phyloP scores from a whole-genome alignment of 2,797 vertebrate genomes.

The Enteromius paludinosus region DNA sequence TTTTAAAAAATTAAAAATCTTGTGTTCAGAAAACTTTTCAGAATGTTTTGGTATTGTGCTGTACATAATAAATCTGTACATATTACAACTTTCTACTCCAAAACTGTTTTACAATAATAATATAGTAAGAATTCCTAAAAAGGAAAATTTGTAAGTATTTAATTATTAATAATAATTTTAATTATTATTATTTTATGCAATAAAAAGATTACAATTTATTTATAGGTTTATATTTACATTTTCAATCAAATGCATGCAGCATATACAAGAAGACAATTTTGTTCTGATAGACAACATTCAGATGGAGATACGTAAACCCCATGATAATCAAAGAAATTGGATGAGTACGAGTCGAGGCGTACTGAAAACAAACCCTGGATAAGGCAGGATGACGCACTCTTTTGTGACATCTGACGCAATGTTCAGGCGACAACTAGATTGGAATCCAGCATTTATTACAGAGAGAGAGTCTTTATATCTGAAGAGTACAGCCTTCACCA shows the following conservation, averaged over 20 bases:
- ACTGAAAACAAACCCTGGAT: slow-evolving; percentile 4
- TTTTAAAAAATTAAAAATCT: too few relatives aligned
- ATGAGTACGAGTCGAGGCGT: neutral
- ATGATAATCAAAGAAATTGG: neutral
- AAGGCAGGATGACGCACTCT: neutral
- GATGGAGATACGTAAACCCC: neutral
- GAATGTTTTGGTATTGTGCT: too few relatives aligned
- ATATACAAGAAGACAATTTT: neutral
- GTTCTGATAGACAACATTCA: slow-evolving; percentile 1
- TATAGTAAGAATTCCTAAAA: too few relatives aligned
- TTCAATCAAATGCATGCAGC: neutral
- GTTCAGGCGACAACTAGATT: neutral
- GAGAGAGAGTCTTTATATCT: neutral
- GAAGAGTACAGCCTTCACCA: neutral
- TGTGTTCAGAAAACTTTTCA: too few relatives aligned
- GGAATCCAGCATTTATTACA: neutral
- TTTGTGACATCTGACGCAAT: slow-evolving; percentile 13
- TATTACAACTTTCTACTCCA: neutral
- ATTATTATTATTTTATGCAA: neutral
- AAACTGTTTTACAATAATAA: neutral
- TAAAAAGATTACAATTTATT: neutral
- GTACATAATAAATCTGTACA: too few relatives aligned
- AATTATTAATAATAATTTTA: too few relatives aligned
- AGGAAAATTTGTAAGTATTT: too few relatives aligned
- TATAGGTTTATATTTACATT: neutral